Conservation (phyloP, 2,113 vertebrate species). For the Coptodon rendalli region DNA sequence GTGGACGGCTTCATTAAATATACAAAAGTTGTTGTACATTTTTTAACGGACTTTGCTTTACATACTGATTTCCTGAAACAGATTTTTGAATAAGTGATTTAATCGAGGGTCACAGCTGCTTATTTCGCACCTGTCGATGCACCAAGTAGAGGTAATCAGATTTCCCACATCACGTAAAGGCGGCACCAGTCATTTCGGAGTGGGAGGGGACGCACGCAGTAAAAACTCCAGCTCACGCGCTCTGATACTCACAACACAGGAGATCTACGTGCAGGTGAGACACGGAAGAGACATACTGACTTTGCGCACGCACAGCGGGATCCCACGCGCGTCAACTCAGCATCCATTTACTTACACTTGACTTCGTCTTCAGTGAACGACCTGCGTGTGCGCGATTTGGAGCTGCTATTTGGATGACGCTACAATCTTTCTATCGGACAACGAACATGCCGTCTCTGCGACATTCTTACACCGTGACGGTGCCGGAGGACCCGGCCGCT, state of each 20-base stretch:
- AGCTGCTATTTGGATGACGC: background rate
- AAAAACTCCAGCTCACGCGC: slow-evolving; percentile 8
- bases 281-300: fast-evolving
- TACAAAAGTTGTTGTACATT: background rate
- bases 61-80: background rate
- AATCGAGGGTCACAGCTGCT: background rate
- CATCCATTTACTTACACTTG: background rate
- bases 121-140: background rate
- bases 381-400: background rate
- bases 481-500: slow-evolving; percentile 76
- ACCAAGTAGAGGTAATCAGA: fast-evolving
- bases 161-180: slow-evolving; percentile 17
- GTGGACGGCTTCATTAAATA: background rate
- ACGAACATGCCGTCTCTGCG: slow-evolving; percentile 74
- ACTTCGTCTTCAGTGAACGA: background rate
- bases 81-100: background rate
- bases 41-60: background rate
- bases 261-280: background rate
- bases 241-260: background rate
- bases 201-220: slow-evolving; percentile 20
- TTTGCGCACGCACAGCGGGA: background rate
- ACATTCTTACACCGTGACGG: slow-evolving; percentile 88
- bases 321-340: background rate
- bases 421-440: background rate
- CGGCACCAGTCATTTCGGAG: background rate